Evolutionary conservation across 1,140 invertebrate species (phyloP), one percentile per base, ranked within the genome.

Genomic region (Littorina saxatilis): DNA sequence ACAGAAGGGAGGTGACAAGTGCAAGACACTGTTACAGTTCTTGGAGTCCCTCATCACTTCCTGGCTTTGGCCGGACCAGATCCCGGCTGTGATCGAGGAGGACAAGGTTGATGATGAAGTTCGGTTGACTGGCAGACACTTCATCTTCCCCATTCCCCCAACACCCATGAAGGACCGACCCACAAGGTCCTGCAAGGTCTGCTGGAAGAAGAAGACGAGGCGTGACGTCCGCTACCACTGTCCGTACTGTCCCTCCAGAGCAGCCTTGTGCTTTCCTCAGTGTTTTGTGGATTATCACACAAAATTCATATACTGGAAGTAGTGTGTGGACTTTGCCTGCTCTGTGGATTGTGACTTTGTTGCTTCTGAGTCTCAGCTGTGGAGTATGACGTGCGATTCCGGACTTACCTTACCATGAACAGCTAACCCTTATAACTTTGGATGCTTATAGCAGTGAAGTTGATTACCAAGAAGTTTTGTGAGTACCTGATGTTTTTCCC

Each of bases 1-100:
- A 20, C 50, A 75, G n/a, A 75, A 73, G 61, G 29, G 76, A n/a
- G 15, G 40, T 43, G 70, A 52, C 39, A 43, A 72, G 9, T 27
- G 68, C 68, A 1, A 72, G 27, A 40, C 68, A 32, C 55, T 61
- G 4, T n/a, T 72, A 37, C 2, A 9, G 37, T 43, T 72, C n/a
- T 23, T 72, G 11, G 35, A 72, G 37, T 40, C 7, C n/a, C 17
- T 72, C 35, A n/a, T 72, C 68, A 23, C 9, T 43, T 17, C 68
- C 11, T 72, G 68, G 68, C 13, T 72, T 20, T 72, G 68, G 37
- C 23, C 68, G 20, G 68, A 72, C 23, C 13, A 40, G 20, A n/a
- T 40, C 27, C 68, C 68, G 1, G 68, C 23, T 17, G 35, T 72
- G 35, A n/a, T n/a, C n/a, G 5, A 39, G 15, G 37, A 40, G 7